These are phyloP conservation scores for Orthosia cruda DNA, from an alignment of 2,888 invertebrate genomes.

Conservation along the genomic window DNA sequence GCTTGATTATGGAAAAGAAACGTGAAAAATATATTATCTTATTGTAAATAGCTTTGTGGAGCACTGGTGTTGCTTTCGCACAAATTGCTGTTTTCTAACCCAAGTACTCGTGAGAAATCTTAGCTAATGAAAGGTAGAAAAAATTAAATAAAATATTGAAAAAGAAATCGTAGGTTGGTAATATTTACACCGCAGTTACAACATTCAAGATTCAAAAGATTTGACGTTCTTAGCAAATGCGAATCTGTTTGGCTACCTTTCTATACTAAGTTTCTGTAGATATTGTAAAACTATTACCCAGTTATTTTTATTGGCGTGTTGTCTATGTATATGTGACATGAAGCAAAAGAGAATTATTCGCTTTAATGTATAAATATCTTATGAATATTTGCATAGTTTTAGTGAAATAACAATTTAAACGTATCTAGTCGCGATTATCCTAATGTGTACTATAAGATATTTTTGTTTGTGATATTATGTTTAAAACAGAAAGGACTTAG, in stretches of 20 bases:
- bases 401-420: slow-evolving; percentile 57
- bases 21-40: neutral
- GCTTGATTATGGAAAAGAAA: neutral
- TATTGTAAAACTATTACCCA: slow-evolving; percentile 27
- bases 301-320: slow-evolving; percentile 25
- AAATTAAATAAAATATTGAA: too few species aligned
- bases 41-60: slow-evolving; percentile 56
- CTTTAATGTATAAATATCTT: slow-evolving; percentile 71
- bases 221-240: neutral
- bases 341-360: slow-evolving; percentile 54
- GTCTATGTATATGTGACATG: slow-evolving; percentile 47
- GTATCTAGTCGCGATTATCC: slow-evolving; percentile 51
- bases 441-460: slow-evolving; percentile 47
- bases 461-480: slow-evolving; percentile 66
- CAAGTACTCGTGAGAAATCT: slow-evolving; percentile 27
- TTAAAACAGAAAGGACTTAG: slow-evolving; percentile 42
- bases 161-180: neutral
- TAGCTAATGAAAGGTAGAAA: slow-evolving; percentile 27
- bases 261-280: slow-evolving; percentile 15
- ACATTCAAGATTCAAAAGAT: neutral
- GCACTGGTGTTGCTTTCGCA: slow-evolving; percentile 63
- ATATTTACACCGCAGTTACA: neutral
- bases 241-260: slow-evolving; percentile 8
- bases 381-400: slow-evolving; percentile 73
- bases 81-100: slow-evolving; percentile 54